phyloP scores from a whole-genome alignment of 2,113 vertebrate genomes.

The Cettia cetti region DNA sequence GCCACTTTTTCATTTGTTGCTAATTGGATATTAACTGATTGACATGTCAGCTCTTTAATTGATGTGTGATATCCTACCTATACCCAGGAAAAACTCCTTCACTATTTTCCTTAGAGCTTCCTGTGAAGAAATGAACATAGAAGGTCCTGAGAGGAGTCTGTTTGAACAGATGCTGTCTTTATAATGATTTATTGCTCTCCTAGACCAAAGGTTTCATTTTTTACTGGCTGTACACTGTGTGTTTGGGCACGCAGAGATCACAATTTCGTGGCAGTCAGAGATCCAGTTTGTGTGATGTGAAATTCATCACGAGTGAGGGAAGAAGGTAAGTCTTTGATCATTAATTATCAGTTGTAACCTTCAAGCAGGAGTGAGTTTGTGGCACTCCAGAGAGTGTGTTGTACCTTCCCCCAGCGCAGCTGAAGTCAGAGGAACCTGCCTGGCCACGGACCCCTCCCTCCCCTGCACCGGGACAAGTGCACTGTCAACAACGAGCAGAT shows the following conservation, averaged over 20 bases:
- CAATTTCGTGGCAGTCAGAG: not conserved
- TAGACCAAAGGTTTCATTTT: not conserved
- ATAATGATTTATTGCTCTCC: not conserved
- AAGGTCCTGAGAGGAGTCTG: not conserved
- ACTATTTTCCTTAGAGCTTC: not conserved
- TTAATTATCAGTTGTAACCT: not conserved
- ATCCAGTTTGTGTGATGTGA: not conserved
- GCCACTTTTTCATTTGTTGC: not conserved
- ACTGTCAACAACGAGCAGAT: rapidly evolving
- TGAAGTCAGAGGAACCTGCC: not conserved
- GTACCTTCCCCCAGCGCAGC: not conserved
- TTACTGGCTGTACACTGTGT: rapidly evolving
- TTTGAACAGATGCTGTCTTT: not conserved
- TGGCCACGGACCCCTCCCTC: not conserved
- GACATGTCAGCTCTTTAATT: not conserved
- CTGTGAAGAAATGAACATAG: not conserved
- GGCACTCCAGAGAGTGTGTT: not conserved
- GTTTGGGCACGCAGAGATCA: not conserved
- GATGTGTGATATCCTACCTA: not conserved
- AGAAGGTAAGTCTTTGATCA: not conserved
- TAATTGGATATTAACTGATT: not conserved
- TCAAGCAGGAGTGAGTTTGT: not conserved
- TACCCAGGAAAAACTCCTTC: not conserved
- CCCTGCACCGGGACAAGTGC: not conserved
- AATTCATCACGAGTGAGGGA: rapidly evolving